A percentile compares a stretch with the other conserved stretches of the same genome.
These are phyloP conservation scores for Meriones unguiculatus DNA, from an alignment of 2,113 vertebrate species.

Conservation along the genomic window DNA sequence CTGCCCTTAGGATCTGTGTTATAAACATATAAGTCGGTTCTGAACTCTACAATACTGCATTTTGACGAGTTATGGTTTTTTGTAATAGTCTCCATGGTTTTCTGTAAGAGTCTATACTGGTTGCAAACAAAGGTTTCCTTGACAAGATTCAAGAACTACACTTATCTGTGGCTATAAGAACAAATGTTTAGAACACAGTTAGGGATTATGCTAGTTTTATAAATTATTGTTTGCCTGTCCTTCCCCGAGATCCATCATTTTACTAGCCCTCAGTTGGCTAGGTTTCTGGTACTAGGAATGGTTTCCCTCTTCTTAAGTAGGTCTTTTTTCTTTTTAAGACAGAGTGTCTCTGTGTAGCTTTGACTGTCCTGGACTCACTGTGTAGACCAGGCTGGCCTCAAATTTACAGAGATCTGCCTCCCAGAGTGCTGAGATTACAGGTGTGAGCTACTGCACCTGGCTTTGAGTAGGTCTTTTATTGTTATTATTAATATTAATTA, in stretches of 20 bases:
- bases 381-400: too few species aligned
- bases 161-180: background rate
- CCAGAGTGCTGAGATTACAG: too few species aligned
- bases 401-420: too few species aligned
- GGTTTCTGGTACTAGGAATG: background rate
- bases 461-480: too few species aligned
- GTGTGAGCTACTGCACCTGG: too few species aligned
- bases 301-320: background rate
- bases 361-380: too few species aligned
- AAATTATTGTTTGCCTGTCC: background rate
- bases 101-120: background rate
- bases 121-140: background rate
- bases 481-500: too few species aligned
- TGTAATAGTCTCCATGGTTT: background rate
- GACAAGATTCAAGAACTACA: background rate
- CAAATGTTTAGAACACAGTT: background rate
- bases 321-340: too few species aligned
- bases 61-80: background rate
- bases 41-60: background rate
- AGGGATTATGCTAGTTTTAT: background rate
- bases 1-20: background rate
- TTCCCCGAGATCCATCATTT: background rate
- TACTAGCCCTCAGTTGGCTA: background rate
- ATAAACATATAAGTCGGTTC: background rate
- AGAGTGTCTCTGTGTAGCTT: too few species aligned